Percentiles rank a stretch among this genome's conserved stretches.
phyloP scores from a whole-genome alignment of 1,140 invertebrate genomes.

The Oscheius sp. region DNA sequence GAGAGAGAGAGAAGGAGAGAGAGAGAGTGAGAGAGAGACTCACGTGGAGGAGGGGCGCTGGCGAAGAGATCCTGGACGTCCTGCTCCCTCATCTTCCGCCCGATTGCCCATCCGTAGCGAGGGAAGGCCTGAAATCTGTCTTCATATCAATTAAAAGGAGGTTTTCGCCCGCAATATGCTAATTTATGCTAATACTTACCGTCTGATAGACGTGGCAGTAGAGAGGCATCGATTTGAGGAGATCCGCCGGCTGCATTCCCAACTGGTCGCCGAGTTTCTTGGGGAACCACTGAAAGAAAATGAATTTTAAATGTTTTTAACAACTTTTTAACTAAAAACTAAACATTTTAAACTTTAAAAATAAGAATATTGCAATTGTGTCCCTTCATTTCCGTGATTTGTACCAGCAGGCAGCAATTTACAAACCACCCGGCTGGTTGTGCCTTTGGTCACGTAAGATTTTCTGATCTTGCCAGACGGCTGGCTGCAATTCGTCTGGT shows the following conservation, averaged over 20 bases:
- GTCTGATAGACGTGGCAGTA: constrained; percentile 10
- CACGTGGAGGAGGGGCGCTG: not conserved
- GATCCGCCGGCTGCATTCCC: not conserved
- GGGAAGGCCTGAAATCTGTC: not conserved
- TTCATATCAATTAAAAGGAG: no score
- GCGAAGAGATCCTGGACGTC: not conserved
- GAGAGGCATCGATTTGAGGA: not conserved
- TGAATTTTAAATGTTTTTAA: no score
- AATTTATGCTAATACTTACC: not conserved
- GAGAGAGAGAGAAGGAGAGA: not conserved
- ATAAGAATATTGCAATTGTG: no score
- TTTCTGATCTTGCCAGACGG: no score
- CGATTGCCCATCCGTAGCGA: not conserved
- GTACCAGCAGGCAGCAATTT: no score
- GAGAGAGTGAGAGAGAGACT: not conserved
- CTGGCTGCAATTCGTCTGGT: no score
- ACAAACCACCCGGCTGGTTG: no score
- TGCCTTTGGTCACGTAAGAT: no score
- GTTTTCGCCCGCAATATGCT: not conserved
- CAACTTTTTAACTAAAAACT: no score
- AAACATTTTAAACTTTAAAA: no score
- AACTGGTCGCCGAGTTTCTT: not conserved
- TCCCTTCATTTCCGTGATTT: no score
- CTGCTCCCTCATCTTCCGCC: not conserved
- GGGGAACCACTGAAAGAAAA: not conserved